Evolutionary conservation across 1,140 invertebrate species (phyloP).

Genomic region (Sarcophaga bullata): DNA sequence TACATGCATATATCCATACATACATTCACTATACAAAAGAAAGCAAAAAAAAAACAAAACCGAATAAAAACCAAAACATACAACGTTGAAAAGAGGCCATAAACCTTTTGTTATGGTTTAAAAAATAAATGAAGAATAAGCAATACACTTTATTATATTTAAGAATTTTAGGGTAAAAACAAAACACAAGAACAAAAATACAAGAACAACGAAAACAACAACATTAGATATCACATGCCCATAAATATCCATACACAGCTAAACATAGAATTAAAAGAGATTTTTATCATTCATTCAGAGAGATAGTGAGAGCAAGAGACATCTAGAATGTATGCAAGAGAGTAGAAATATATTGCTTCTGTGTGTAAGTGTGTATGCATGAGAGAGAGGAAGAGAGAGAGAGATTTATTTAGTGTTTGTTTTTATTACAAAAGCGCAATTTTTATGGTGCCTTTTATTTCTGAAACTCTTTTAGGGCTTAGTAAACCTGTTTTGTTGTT

Average conservation of each 20-base stretch:
- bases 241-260: background rate
- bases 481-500: slow-evolving; percentile 7
- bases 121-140: background rate
- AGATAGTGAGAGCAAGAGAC: background rate
- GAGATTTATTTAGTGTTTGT: too few relatives aligned
- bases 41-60: background rate
- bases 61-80: background rate
- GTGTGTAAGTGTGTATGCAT: too few relatives aligned
- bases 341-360: too few relatives aligned
- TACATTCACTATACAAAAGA: too few relatives aligned
- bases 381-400: too few relatives aligned
- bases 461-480: background rate
- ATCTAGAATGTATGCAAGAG: background rate
- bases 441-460: too few relatives aligned
- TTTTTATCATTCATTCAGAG: background rate
- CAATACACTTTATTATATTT: background rate
- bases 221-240: background rate
- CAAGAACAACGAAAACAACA: background rate
- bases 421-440: too few relatives aligned
- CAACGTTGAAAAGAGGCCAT: slow-evolving; percentile 20
- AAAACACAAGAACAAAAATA: slow-evolving; percentile 8
- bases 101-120: slow-evolving; percentile 31
- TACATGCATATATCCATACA: too few relatives aligned
- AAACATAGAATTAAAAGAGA: background rate
- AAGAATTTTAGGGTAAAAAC: background rate